Evolutionary conservation across 92 coral and sea anemone species (phyloP), one percentile per base, ranked within the genome.

Genomic region (Epizoanthus scotinus): DNA sequence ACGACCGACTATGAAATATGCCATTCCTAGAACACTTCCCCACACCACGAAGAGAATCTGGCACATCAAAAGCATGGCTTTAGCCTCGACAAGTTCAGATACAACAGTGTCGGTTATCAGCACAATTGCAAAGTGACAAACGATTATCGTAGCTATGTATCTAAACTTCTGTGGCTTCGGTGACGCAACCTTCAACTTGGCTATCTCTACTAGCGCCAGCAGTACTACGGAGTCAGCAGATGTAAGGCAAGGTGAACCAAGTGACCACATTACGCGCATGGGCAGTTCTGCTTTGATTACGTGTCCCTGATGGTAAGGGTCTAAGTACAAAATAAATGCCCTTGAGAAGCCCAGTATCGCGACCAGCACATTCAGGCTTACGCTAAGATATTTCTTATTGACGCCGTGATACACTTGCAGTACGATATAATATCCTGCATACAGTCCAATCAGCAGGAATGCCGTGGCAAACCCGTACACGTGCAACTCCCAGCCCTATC

Each of bases 241-340:
- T 0, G 92, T 89, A 34, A 91, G 71, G 74, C 95, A 88, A 10
- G 95, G 95, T n/a, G 87, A 90, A 4, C 88, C 84, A 22, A 89
- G 73, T 22, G 90, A 85, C 95, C 95, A 91, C 34, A 91, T 34
- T 5, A 91, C 63, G 67, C 95, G 92, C 95, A 91, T 91, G 31
- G 57, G 60, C 13, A 82, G 34, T 6, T 83, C 78, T 31, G 91
- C 83, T 9, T 86, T 77, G 77, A 88, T 87, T 18, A 62, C 67
- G 57, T 47, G 75, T 68, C 95, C 95, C 83, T 91, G 95, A 66
- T 91, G 95, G 40, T 91, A 91, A 6, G 95, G 95, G 73, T 91
- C 95, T 28, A 80, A 36, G 49, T 56, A 87, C 81, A 91, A 40
- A 34, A 91, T 90, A 66, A 91, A 83, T 49, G 95, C 84, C 69